A percentile compares a stretch with the other conserved stretches of the same genome.
Conservation (phyloP, 2,888 invertebrate genomes). For the Brachyptera risi region DNA sequence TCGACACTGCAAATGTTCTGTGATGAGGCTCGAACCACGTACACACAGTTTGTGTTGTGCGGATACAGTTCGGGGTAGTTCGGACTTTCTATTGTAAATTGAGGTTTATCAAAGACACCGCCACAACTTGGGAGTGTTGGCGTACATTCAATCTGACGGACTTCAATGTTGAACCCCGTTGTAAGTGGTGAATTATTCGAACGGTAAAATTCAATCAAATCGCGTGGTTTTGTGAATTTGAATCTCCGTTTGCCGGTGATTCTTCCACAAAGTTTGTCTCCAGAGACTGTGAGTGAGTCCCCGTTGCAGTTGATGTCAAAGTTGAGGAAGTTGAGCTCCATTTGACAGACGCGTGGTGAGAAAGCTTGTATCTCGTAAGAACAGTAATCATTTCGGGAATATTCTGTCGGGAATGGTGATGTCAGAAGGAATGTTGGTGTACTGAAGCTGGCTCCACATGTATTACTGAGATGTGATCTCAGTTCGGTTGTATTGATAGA, state of each 20-base stretch:
- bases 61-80: constrained; percentile 51
- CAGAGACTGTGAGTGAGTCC: constrained; percentile 20
- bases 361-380: constrained; percentile 21
- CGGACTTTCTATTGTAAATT: constrained; percentile 50
- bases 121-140: constrained; percentile 38
- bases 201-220: constrained; percentile 21
- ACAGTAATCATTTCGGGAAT: constrained; percentile 1
- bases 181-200: background rate
- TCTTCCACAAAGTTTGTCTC: constrained; percentile 19
- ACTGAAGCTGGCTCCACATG: constrained; percentile 9
- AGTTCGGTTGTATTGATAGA: too few relatives aligned
- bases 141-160: constrained; percentile 19
- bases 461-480: too few relatives aligned
- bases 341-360: constrained; percentile 15
- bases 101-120: constrained; percentile 48
- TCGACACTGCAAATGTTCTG: constrained; percentile 51
- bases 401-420: constrained; percentile 22
- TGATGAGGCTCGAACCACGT: constrained; percentile 47
- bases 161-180: constrained; percentile 17
- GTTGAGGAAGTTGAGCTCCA: constrained; percentile 24
- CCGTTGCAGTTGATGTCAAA: constrained; percentile 27
- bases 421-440: constrained; percentile 10
- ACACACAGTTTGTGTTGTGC: constrained; percentile 47
- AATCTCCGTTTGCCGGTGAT: background rate
- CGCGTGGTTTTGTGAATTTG: constrained; percentile 21